These are phyloP conservation scores for Prionailurus bengalensis DNA, from an alignment of 2,113 vertebrate species.

Conservation along the genomic window DNA sequence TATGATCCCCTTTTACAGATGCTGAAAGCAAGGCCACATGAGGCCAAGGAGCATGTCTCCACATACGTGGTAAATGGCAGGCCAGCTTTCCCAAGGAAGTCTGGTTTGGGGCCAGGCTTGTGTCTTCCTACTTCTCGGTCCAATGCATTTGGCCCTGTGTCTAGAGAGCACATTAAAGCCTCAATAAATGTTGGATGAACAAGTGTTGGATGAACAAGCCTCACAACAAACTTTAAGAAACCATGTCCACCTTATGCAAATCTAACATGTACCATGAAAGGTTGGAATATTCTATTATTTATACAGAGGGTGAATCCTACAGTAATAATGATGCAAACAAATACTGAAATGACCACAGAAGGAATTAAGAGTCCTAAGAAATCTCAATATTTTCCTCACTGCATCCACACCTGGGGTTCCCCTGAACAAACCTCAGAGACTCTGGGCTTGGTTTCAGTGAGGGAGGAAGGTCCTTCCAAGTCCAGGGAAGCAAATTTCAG, in stretches of 20 bases:
- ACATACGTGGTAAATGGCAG: not conserved
- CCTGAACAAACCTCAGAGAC: not conserved
- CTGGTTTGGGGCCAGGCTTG: not conserved
- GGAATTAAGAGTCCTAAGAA: not conserved
- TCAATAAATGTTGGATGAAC: not conserved
- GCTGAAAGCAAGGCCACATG: not conserved
- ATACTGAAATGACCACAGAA: not conserved
- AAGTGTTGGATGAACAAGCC: not conserved
- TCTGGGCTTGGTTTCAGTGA: not conserved
- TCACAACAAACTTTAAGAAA: not conserved
- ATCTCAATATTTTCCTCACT: not conserved
- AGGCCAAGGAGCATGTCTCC: not conserved
- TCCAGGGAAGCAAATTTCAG: not conserved
- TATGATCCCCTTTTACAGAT: not conserved
- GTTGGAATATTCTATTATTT: not conserved
- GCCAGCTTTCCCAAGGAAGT: not conserved
- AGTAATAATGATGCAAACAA: not conserved
- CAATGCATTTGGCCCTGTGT: not conserved
- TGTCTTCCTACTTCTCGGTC: not conserved
- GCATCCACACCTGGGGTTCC: not conserved
- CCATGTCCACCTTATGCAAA: not conserved
- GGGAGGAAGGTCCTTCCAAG: not conserved
- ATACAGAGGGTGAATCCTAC: not conserved
- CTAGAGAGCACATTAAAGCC: not conserved
- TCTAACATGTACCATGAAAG: not conserved